Base-by-base conservation (phyloP, 1,140 invertebrate species). In the Charaxes varanes region DNA sequence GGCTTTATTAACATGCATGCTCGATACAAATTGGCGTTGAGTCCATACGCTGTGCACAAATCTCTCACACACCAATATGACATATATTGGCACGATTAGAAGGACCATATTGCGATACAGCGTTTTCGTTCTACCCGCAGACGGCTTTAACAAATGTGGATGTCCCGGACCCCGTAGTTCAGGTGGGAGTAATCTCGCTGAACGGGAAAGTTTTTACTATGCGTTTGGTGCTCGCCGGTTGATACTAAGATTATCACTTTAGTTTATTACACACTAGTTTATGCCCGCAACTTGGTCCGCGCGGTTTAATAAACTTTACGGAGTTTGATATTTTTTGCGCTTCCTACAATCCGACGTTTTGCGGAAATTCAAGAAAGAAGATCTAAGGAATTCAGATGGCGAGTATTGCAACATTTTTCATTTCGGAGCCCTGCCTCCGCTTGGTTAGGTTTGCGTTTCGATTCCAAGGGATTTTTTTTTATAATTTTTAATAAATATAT, bases 1-100 rank as follows among this genome's bases (percentile, higher is more conserved):
- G 68, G 61, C 62, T 63, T 69, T 73, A 72, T 68, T 70, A 76
- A 52, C 62, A 66, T 72, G 68, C 60, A 62, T 55, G 33, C 53
- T 22, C 60, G 65, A 64, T 70, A 70, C 60, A 69, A 69, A 65
- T 47, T 47, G 44, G 32, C 44, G 28, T 33, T 30, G 42, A 36
- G 15, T 32, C 28, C 33, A 44, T 44, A 31, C 18, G 10, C 42
- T 45, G 22, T 18, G 18, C 27, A 31, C 12, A 21, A 10, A 24
- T 18, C 28, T 15, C 27, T 32, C 21, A n/a, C 34, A 32, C n/a
- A 24, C 27, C 14, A 17, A 12, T 28, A 45, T 22, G 3, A 15
- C 24, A 12, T 31, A 15, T 18, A 12, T n/a, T 16, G 6, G n/a
- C 15, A 10, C 10, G 4, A 17, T 11, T 17, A 37, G 37, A 37